Evolutionary conservation across 2,113 vertebrate species (phyloP), one percentile per base, ranked within the genome.

Genomic region (Puma concolor): DNA sequence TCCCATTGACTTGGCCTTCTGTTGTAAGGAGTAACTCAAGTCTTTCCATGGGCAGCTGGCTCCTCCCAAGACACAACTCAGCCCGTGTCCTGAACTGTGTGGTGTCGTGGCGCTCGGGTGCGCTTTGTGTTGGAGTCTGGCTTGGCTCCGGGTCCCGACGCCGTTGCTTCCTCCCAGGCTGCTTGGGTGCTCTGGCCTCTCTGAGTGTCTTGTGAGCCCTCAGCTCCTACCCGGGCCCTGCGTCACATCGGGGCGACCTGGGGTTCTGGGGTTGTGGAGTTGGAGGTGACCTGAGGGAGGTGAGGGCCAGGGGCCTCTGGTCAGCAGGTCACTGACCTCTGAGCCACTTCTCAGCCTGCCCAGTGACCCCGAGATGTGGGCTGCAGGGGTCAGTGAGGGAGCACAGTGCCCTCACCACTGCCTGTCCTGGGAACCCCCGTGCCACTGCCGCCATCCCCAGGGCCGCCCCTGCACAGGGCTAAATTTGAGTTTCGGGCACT

Each of bases 331-430:
- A 7, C 74, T 36, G 29, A 14, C 38, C 86, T 29, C 29, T 52
- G 17, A 52, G 57, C 29, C 10, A 7, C 54, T 44, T 93, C 21
- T 33, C 10, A 0, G 7, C n/a, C 60, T 27, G 38, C 64, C 19
- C 4, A 0, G 2, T 1, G 7, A 36, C 5, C 0, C 38, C 5
- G 9, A 80, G 5, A 6, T 38, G 38, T 38, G 21, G 52, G 33
- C 7, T 50, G 0, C 36, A 7, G 1, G 8, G 17, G 50, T 71
- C n/a, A 2, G 67, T 12, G 36, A 92, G 63, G n/a, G 10, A 50
- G 31, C 2, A 7, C 27, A 25, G 9, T 13, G 11, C 25, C 50
- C 16, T 14, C 57, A 4, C 0, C 1, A 4, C 88, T 0, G 0
- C 41, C 72, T 36, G 50, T 23, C 50, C 33, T 21, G 33, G 79